Percentiles rank a stretch among this genome's conserved stretches.
Conservation (phyloP, 2,113 vertebrate species). For the Zingel zingel region DNA sequence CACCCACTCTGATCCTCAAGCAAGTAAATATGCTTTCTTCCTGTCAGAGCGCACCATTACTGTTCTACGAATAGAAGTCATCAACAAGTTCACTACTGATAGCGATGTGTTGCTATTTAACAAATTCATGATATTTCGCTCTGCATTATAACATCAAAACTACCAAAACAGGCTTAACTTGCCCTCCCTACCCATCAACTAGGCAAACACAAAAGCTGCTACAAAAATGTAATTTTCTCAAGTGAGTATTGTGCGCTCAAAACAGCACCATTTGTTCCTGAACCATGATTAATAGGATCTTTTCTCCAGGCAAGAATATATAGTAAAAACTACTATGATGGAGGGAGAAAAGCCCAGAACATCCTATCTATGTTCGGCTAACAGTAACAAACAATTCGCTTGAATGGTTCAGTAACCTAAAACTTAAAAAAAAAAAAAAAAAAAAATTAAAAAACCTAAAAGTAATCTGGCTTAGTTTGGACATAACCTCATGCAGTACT, state of each 20-base stretch:
- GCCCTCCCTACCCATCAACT: neutral
- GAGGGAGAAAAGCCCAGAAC: neutral
- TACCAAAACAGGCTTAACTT: neutral
- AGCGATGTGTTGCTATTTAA: neutral
- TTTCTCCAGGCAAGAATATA: slow-evolving; percentile 7
- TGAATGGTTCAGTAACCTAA: neutral
- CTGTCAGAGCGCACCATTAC: neutral
- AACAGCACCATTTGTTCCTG: neutral
- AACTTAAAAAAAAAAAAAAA: neutral
- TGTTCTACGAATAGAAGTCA: slow-evolving; percentile 14
- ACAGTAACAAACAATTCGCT: neutral
- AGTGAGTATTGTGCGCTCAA: neutral
- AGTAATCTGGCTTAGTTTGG: neutral
- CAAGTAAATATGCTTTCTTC: slow-evolving; percentile 37
- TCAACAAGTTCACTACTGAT: slow-evolving; percentile 4
- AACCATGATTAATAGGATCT: slow-evolving; percentile 39
- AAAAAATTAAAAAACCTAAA: neutral
- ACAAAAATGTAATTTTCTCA: slow-evolving; percentile 10
- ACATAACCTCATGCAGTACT: neutral
- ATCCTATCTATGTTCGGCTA: neutral
- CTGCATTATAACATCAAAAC: neutral
- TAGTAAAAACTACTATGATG: slow-evolving; percentile 9
- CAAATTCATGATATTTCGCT: neutral
- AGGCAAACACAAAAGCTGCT: slow-evolving; percentile 2
- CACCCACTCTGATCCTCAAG: slow-evolving; percentile 66